phyloP scores from a whole-genome alignment of 2,113 vertebrate species.

The Tragelaphus buxtoni region DNA sequence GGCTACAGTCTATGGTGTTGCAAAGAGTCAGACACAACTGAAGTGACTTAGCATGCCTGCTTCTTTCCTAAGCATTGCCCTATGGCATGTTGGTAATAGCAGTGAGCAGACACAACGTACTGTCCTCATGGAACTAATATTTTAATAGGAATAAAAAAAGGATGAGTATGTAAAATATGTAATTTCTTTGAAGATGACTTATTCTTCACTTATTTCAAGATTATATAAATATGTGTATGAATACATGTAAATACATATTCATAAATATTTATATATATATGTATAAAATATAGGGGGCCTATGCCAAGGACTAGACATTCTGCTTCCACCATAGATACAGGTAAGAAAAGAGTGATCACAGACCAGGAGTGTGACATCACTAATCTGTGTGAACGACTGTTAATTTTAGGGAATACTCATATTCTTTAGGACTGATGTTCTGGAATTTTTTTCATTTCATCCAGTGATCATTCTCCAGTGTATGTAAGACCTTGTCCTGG shows the following conservation, averaged over 20 bases:
- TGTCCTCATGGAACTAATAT: background rate
- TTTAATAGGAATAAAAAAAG: background rate
- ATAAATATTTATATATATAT: background rate
- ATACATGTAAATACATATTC: background rate
- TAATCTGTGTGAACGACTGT: background rate
- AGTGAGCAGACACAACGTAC: background rate
- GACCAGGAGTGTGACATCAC: no score
- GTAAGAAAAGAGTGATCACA: background rate
- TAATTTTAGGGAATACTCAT: background rate
- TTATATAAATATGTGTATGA: background rate
- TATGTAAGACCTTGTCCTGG: background rate
- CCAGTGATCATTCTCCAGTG: background rate
- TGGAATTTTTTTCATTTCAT: background rate
- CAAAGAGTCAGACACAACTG: background rate
- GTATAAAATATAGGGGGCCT: background rate
- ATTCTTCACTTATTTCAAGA: background rate
- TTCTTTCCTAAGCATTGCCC: background rate
- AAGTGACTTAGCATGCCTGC: background rate
- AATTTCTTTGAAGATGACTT: background rate
- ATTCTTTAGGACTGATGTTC: background rate
- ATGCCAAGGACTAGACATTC: background rate
- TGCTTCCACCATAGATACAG: background rate
- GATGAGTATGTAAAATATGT: background rate
- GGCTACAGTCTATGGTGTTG: background rate
- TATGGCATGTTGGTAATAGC: background rate